Base-by-base conservation (phyloP, 2,797 vertebrate genomes). In the Sebastes cheni region DNA sequence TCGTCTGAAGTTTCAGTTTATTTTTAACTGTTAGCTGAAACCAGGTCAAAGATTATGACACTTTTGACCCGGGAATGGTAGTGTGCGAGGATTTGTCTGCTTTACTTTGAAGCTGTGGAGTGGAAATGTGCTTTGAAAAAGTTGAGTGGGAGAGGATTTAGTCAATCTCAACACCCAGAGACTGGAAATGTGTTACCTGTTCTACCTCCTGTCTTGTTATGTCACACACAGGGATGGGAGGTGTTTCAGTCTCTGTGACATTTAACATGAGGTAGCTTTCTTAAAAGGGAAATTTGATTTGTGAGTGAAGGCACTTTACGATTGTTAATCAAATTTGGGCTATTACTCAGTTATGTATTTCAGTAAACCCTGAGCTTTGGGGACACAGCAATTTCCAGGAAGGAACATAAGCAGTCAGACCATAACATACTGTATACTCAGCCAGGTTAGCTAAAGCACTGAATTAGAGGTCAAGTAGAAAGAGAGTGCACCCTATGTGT, bases 21-120 rank as follows among this genome's bases (percentile, higher is more conserved):
- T 75, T 82, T 80, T 61, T 46, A 59, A n/a, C 80, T 1, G 65
- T 60, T 6, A 4, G 55, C 10, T 60, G 71, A 78, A 65, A 86
- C 75, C 62, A 18, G 13, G 74, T 50, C 5, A 1, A 79, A 70
- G 64, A 65, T 70, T 7, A 2, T 8, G 62, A 22, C 75, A 32
- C 29, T 67, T 42, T 3, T 73, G 52, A 83, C 66, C 39, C 4
- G 6, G 12, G 67, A 62, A 27, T 20, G 27, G 5, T 23, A 10
- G 55, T 23, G 27, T 3, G 69, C 18, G 18, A 74, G 50, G 76
- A 80, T 80, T 73, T 52, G 64, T 67, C 74, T 70, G 36, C 69
- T 18, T 18, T 32, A 25, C 79, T 74, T 69, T 81, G 62, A 81
- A 72, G 62, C 54, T 75, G 36, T 23, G 27, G 18, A 74, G 46